Evolutionary conservation across 2,797 vertebrate species (phyloP).

Genomic region (Lophius americanus): DNA sequence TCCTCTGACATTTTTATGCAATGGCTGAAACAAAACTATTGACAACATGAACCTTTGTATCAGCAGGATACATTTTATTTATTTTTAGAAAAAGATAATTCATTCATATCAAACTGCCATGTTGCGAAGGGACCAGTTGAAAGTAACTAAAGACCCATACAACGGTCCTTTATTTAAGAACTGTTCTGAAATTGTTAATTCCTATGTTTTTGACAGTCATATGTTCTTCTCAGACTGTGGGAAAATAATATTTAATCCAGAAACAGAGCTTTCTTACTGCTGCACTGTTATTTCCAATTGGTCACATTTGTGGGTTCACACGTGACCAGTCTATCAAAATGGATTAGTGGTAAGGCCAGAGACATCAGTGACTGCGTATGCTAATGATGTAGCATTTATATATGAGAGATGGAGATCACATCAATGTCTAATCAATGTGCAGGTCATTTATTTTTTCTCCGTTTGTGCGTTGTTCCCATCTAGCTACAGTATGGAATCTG

Average conservation of each 20-base stretch:
- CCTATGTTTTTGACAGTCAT: background rate
- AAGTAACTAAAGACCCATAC: background rate
- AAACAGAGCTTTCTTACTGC: too few species aligned
- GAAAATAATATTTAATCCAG: too few species aligned
- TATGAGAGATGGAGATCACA: too few species aligned
- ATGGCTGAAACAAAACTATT: conserved; percentile 35
- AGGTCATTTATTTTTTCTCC: too few species aligned
- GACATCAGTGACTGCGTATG: too few species aligned
- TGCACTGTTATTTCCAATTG: too few species aligned
- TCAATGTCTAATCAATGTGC: too few species aligned
- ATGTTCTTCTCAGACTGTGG: too few species aligned
- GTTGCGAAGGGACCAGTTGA: background rate
- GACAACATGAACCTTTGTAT: conserved; percentile 43
- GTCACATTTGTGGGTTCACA: background rate
- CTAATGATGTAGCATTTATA: too few species aligned
- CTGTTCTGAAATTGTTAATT: background rate
- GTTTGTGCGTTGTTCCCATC: too few species aligned
- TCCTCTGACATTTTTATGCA: conserved; percentile 59
- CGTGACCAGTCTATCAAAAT: background rate
- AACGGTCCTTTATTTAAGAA: background rate
- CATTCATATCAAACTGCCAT: conserved; percentile 1
- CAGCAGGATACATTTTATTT: conserved; percentile 22
- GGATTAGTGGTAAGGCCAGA: too few species aligned
- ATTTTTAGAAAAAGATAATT: conserved; percentile 17
- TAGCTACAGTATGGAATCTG: too few species aligned